phyloP scores from a whole-genome alignment of 2,888 invertebrate species.

The Apotomis turbidana region DNA sequence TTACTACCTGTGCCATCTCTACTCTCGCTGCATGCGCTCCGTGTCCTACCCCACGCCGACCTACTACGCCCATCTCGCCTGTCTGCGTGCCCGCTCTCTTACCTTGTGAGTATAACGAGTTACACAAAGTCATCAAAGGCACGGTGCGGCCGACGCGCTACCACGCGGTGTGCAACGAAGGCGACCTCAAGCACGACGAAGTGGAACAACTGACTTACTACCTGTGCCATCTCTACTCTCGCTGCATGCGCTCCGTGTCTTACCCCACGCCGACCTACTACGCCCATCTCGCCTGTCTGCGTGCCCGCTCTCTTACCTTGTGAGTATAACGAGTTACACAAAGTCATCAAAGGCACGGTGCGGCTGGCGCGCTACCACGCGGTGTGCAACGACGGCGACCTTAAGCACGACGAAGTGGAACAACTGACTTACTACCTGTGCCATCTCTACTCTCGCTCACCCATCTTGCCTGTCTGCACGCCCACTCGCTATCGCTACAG shows the following conservation, averaged over 20 bases:
- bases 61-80: slow-evolving; percentile 94
- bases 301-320: slow-evolving; percentile 84
- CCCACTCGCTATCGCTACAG: slow-evolving; percentile 74
- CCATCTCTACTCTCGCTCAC: slow-evolving; percentile 93
- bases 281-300: slow-evolving; percentile 92
- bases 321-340: slow-evolving; percentile 69
- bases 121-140: slow-evolving; percentile 90
- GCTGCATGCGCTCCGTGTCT: slow-evolving; percentile 92
- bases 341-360: slow-evolving; percentile 94
- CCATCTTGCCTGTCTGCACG: slow-evolving; percentile 93
- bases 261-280: slow-evolving; percentile 95
- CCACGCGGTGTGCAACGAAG: slow-evolving; percentile 91
- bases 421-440: slow-evolving; percentile 92
- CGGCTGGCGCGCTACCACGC: slow-evolving; percentile 94
- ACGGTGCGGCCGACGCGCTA: slow-evolving; percentile 94
- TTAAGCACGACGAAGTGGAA: slow-evolving; percentile 90
- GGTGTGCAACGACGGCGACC: slow-evolving; percentile 88
- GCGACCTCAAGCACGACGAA: slow-evolving; percentile 87
- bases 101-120: slow-evolving; percentile 75
- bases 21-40: slow-evolving; percentile 91
- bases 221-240: slow-evolving; percentile 92
- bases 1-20: slow-evolving; percentile 93
- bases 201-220: slow-evolving; percentile 92
- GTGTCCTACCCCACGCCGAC: slow-evolving; percentile 95
- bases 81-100: slow-evolving; percentile 86